These are phyloP conservation scores for Chesias legatella DNA, from an alignment of 2,888 invertebrate species.

Conservation along the genomic window DNA sequence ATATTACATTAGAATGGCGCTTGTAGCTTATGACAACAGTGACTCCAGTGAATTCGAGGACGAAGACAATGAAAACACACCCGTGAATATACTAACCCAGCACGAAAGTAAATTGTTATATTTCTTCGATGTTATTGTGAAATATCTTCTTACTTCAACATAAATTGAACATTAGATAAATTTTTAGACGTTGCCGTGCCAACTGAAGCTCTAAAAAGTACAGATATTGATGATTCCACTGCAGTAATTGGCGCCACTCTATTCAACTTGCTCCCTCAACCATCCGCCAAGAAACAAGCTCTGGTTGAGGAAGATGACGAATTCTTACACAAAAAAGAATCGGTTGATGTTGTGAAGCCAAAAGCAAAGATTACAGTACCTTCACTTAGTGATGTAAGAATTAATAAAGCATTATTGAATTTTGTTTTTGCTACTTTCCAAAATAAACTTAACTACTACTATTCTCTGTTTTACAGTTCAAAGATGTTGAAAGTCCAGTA, in stretches of 20 bases:
- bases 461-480: conserved; percentile 69
- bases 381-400: conserved; percentile 82
- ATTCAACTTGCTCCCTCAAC: conserved; percentile 74
- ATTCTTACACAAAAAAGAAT: conserved; percentile 81
- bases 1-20: conserved; percentile 64
- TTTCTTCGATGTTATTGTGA: background rate
- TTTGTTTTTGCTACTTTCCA: conserved; percentile 13
- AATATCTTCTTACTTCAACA: too few species aligned
- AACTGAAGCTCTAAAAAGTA: conserved; percentile 7
- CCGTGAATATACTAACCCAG: conserved; percentile 40
- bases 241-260: conserved; percentile 34
- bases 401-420: background rate
- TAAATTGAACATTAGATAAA: too few species aligned
- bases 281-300: conserved; percentile 50
- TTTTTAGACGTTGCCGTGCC: conserved; percentile 21
- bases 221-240: conserved; percentile 8
- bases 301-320: conserved; percentile 83
- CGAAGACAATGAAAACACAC: conserved; percentile 39
- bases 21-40: conserved; percentile 83
- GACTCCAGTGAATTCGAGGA: conserved; percentile 68
- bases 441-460: too few species aligned
- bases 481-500: conserved; percentile 76
- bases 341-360: conserved; percentile 54
- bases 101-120: conserved; percentile 34
- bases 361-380: conserved; percentile 85